Conservation (phyloP, 2,888 invertebrate genomes). For the Tenthredo distinguenda region DNA sequence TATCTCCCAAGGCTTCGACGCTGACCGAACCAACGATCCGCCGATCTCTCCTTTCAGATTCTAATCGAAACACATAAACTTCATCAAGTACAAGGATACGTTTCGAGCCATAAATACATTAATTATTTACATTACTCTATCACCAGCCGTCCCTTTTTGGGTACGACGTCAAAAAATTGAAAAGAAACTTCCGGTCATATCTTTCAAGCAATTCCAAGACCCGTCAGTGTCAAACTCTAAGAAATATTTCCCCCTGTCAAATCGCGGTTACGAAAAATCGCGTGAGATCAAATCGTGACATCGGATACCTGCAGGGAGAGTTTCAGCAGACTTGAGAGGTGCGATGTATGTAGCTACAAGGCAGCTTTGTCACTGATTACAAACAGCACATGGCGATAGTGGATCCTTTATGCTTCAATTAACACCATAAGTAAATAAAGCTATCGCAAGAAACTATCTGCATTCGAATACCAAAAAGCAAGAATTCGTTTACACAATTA, state of each 20-base stretch:
- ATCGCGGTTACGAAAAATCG: neutral
- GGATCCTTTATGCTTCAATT: slow-evolving; percentile 16
- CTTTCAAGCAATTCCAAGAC: neutral
- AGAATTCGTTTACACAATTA: slow-evolving; percentile 5
- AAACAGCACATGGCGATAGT: slow-evolving; percentile 1
- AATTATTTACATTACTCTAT: neutral
- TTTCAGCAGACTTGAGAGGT: slow-evolving; percentile 11
- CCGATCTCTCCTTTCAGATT: slow-evolving; percentile 41
- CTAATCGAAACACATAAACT: slow-evolving; percentile 25
- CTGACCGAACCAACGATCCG: neutral
- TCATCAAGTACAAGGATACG: slow-evolving; percentile 32
- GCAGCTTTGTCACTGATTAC: slow-evolving; percentile 1
- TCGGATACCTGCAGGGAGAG: neutral
- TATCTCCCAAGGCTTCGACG: slow-evolving; percentile 15
- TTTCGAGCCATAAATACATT: neutral
- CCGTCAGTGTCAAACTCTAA: neutral
- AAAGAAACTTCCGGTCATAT: neutral
- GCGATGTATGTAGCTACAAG: neutral
- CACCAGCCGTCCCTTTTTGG: neutral
- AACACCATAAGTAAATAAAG: neutral
- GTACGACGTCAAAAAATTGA: neutral
- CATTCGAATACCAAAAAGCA: neutral
- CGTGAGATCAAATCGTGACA: neutral
- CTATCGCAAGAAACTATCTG: neutral
- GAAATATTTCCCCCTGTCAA: neutral